Base-by-base conservation (phyloP, 2,888 invertebrate genomes). In the Carterocephalus palaemon region DNA sequence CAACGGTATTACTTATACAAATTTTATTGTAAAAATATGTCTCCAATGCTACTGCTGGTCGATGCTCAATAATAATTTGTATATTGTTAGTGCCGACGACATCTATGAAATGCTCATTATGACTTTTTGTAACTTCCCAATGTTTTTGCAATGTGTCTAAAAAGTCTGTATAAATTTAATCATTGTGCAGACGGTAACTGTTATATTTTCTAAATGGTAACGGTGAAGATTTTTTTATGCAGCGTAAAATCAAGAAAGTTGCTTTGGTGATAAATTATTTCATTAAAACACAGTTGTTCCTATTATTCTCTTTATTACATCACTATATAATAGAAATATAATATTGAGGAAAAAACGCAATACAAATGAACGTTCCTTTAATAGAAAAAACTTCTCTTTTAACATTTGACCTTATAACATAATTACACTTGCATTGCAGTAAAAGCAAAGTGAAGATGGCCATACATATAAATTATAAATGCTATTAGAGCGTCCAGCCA, bases 1-100 rank as follows among this genome's bases (percentile, higher is more conserved):
- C 68, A 75, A 74, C 74, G 75, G 74, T 74, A 72, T 70, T 62
- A 60, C 64, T 67, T 67, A 72, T 70, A 73, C 65, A 62, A 61
- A 70, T 68, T 72, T 74, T 70, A 67, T 77, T 72, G 62, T 67
- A 64, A 70, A 73, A 73, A 68, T 66, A 60, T 66, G 61, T 64
- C 61, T 64, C 63, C 64, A 57, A 60, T 59, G 28, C 13, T 8
- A 8, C 39, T 23, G 10, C 19, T 7, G 28, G 13, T 15, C 46
- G 59, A 59, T 61, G 51, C 57, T 56, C 64, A 64, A 68, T 69
- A 71, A 67, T 62, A 67, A 73, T 66, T 69, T 70, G 62, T 71
- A 64, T 64, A 72, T 75, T 70, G 73, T 72, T 64, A 65, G 51
- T 56, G 52, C 54, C 55, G 58, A 60, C 63, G 65, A 68, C 64